Base-by-base conservation (phyloP, 2,797 vertebrate species). In the Hoplostethus mediterraneus region DNA sequence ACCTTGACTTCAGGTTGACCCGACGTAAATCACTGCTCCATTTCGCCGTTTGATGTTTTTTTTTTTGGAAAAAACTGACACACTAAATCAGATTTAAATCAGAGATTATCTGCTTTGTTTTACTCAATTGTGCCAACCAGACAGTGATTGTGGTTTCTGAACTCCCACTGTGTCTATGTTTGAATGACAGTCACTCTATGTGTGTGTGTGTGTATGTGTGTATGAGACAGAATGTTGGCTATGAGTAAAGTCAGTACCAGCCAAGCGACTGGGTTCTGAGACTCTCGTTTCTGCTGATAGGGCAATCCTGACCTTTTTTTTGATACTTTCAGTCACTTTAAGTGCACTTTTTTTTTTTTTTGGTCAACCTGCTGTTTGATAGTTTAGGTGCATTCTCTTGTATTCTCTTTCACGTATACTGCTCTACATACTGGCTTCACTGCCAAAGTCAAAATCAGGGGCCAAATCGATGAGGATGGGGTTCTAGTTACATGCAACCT, bases 201-300 rank as follows among this genome's bases (percentile, higher is more conserved):
- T 38, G 30, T 51, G 47, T 42, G 48, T 36, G 45, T 49, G 61
- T 36, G 60, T 33, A 11, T 38, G 66, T 58, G 66, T 51, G 66
- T 28, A 44, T 28, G 55, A 51, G 38, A 47, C 58, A 33, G 25
- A 42, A n/a, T 62, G 33, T 72, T 57, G n/a, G 47, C 8, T 17
- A 57, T 86, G 91, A 91, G 78, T 83, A 77, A 93, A 84, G 70
- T 89, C 86, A 67, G 80, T 87, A 90, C 70, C 75, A 87, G 87
- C 67, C 49, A 1, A 61, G 45, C 36, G 75, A 85, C 87, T 93
- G 80, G 91, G 90, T 76, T 86, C 73, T 67, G 75, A 89, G 85
- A 86, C 79, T 88, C 75, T 87, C 63, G 66, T 63, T 90, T 92
- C 86, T 85, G 85, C 74, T n/a, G 36, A 81, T 80, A 91, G 78